Evolutionary conservation across 2,797 vertebrate genomes (phyloP).

Genomic region (Pangasius larnaudii): DNA sequence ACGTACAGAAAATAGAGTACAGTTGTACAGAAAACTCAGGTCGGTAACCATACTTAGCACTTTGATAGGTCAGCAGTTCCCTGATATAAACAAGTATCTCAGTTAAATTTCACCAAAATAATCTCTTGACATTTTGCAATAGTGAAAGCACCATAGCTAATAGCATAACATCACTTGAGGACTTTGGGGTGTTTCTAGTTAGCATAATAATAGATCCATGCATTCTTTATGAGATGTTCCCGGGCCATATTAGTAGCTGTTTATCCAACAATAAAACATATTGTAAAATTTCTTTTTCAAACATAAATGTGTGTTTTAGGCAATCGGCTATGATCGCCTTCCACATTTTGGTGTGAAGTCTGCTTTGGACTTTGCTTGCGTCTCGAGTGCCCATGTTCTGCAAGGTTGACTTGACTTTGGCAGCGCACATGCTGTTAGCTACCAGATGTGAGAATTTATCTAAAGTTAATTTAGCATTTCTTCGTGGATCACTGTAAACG

Average conservation of each 20-base stretch:
- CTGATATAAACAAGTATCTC: neutral
- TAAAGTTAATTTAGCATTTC: constrained; percentile 29
- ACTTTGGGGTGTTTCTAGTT: neutral
- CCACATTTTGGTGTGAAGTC: neutral
- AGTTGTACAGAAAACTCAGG: neutral
- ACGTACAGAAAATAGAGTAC: neutral
- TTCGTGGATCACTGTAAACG: neutral
- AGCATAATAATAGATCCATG: neutral
- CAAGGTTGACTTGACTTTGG: neutral
- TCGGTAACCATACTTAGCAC: neutral
- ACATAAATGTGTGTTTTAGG: neutral
- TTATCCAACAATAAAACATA: neutral
- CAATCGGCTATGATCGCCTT: neutral
- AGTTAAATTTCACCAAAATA: neutral
- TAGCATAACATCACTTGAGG: neutral
- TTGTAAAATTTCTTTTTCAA: neutral
- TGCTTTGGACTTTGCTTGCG: neutral
- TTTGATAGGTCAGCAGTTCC: neutral
- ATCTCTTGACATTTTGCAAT: neutral
- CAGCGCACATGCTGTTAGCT: neutral
- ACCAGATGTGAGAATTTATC: constrained; percentile 34
- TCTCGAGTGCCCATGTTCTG: neutral
- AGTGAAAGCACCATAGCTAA: neutral
- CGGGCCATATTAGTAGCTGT: neutral
- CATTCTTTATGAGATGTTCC: neutral